These are phyloP conservation scores for Nesogale talazaci DNA, from an alignment of 2,113 vertebrate species.

Conservation along the genomic window DNA sequence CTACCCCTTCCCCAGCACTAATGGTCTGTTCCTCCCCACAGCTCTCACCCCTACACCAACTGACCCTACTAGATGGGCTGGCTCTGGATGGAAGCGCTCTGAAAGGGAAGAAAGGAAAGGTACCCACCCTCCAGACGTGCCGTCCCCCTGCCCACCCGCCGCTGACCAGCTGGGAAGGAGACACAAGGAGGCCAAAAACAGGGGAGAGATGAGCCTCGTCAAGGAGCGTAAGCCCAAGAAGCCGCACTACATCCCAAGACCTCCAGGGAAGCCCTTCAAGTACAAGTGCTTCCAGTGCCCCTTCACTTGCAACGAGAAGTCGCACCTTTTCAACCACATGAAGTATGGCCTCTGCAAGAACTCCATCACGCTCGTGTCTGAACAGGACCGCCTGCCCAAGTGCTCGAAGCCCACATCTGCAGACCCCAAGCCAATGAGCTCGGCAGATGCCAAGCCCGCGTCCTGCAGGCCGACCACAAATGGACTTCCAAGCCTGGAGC, in stretches of 20 bases:
- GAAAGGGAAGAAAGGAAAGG: not conserved
- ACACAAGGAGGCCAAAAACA: not conserved
- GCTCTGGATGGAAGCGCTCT: conserved; percentile 5
- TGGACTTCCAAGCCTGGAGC: conserved; percentile 74
- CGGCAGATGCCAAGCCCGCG: conserved; percentile 78
- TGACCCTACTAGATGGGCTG: not conserved
- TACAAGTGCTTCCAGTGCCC: conserved; percentile 99
- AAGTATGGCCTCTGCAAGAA: conserved; percentile 98
- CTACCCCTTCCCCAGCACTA: not conserved
- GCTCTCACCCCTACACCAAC: conserved; percentile 59
- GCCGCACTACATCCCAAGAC: conserved; percentile 97
- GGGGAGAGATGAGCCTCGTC: conserved; percentile 89
- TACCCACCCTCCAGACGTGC: too few relatives aligned
- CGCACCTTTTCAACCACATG: conserved; percentile 99
- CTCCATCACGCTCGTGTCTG: conserved; percentile 95
- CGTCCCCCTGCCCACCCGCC: too few relatives aligned
- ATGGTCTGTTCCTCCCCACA: conserved; percentile 78
- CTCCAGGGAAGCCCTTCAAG: conserved; percentile 97
- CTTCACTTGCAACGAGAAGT: conserved; percentile 99
- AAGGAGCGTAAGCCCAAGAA: conserved; percentile 97
- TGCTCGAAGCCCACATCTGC: conserved; percentile 80
- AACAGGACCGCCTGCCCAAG: conserved; percentile 89
- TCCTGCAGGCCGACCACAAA: conserved; percentile 78
- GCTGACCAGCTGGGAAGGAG: too few relatives aligned
- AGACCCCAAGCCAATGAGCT: conserved; percentile 83